Evolutionary conservation across 2,797 vertebrate genomes (phyloP).

Genomic region (Manis javanica): DNA sequence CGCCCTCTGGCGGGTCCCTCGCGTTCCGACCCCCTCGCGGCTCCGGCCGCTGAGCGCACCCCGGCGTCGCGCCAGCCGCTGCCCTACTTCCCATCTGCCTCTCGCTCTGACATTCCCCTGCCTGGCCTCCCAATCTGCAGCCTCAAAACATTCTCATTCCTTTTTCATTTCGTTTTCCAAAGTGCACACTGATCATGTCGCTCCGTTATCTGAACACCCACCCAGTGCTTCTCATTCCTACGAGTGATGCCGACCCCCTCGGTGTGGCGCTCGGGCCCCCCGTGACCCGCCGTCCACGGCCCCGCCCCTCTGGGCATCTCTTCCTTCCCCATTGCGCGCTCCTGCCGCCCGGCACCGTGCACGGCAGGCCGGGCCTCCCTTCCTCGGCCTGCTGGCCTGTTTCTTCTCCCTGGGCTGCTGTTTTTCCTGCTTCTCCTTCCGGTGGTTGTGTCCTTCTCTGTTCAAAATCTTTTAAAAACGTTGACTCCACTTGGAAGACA

Average conservation of each 20-base stretch:
- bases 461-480: slow-evolving; percentile 29
- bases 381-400: not conserved
- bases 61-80: not conserved
- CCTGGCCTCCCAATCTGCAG: not conserved
- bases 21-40: not conserved
- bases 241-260: not conserved
- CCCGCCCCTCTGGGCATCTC: not conserved
- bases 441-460: not conserved
- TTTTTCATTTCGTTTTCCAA: slow-evolving; percentile 19
- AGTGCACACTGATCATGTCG: not conserved
- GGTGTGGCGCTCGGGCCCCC: not conserved
- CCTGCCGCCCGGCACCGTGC: no score
- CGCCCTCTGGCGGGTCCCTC: no score
- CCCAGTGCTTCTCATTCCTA: not conserved
- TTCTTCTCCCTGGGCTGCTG: not conserved
- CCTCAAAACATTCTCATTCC: not conserved
- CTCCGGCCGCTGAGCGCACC: not conserved
- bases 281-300: no score
- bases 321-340: not conserved
- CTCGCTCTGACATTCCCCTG: not conserved
- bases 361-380: not conserved
- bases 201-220: not conserved
- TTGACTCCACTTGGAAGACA: not conserved
- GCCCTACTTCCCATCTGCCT: not conserved
- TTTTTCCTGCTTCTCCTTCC: not conserved